Base-by-base conservation (phyloP, 2,888 invertebrate species). In the Scelioninae gen. 2 region DNA sequence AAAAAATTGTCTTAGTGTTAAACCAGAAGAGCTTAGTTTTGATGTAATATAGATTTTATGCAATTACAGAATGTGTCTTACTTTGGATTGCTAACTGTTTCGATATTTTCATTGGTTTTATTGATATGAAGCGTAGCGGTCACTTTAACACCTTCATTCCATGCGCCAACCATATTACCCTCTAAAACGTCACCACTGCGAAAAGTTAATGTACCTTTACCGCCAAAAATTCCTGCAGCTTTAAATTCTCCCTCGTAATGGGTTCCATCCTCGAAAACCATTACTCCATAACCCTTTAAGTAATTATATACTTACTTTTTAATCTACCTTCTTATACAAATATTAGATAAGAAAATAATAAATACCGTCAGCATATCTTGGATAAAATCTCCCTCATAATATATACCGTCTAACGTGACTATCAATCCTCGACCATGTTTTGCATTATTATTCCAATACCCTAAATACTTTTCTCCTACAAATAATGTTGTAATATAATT, bases 221-320 rank as follows among this genome's bases (percentile, higher is more conserved):
- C 96, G 74, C 89, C 90, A 75, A 96, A 92, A 25, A 93, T 91
- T 1, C 92, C 92, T 1, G 94, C 92, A 0, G 92, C 91, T 74
- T 92, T 90, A 79, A 96, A 92, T 82, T 96, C 95, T 0, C 96
- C 96, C 83, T 96, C 96, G 80, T 95, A 96, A 84, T 93, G 93
- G 2, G 94, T 94, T 22, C 93, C 94, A 81, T 96, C 95, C 84
- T 95, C 94, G 76, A 95, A 93, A 15, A 96, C 91, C 89, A 96
- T 95, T 6, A 96, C 89, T 2, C 96, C 96, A 79, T 91, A 91
- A n/a, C 96, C 96, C 94, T 94, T 78, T 2, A 50, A 28, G 28
- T 9, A 50, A 16, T 0, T 37, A 15, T 43, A 16, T 39, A 39
- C n/a, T 16, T 39, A 2, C 6, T 25, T 6, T 25, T 25, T 25